These are phyloP conservation scores for Drosophila kokeensis DNA, from an alignment of 2,888 invertebrate species.

Conservation along the genomic window DNA sequence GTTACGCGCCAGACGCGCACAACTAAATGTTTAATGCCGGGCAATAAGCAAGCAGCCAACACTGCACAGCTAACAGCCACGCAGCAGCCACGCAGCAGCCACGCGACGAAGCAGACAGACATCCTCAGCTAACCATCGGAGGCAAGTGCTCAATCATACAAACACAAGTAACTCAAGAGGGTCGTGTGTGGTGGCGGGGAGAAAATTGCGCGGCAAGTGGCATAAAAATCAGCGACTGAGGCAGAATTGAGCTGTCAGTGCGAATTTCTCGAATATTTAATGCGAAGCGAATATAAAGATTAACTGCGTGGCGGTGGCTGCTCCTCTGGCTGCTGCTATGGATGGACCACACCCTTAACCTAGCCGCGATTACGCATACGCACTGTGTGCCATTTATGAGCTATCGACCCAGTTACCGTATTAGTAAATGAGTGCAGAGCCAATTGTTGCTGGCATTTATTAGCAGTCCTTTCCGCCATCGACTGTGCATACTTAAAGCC, in stretches of 20 bases:
- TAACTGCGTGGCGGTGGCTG: constrained; percentile 57
- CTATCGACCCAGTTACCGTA: constrained; percentile 28
- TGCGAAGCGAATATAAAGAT: constrained; percentile 78
- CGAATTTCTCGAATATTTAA: constrained; percentile 75
- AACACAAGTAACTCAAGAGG: constrained; percentile 42
- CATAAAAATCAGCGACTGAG: constrained; percentile 69
- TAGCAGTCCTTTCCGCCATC: not conserved
- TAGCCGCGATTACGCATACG: constrained; percentile 33
- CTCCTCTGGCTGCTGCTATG: constrained; percentile 22
- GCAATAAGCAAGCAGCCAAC: constrained; percentile 54
- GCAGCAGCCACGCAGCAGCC: constrained; percentile 22
- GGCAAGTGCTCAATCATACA: constrained; percentile 63
- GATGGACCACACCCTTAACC: not conserved
- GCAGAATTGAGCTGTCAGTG: constrained; percentile 75
- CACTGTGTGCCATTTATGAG: constrained; percentile 27
- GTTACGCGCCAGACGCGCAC: constrained; percentile 58
- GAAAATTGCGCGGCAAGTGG: constrained; percentile 53
- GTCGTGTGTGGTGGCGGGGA: constrained; percentile 11
- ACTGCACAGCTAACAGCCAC: not conserved
- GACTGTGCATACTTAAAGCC: constrained; percentile 6
- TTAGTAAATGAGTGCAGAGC: constrained; percentile 22
- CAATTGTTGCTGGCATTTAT: constrained; percentile 38
- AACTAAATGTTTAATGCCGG: constrained; percentile 70
- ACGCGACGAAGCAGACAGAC: constrained; percentile 14
- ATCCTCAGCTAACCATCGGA: constrained; percentile 1